Conservation (phyloP, 2,888 invertebrate genomes). For the Glaucopsyche alexis region DNA sequence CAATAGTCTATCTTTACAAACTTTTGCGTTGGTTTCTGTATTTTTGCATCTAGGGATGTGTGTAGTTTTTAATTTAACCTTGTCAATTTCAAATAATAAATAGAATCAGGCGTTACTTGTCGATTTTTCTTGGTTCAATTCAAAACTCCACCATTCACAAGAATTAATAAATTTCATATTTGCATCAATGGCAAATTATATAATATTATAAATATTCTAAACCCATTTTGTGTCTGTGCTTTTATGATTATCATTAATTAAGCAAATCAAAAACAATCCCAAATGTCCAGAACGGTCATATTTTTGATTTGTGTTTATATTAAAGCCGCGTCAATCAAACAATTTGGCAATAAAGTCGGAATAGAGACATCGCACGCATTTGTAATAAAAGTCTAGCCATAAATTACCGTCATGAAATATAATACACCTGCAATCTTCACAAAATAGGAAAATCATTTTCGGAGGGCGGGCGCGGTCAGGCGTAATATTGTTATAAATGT, state of each 20-base stretch:
- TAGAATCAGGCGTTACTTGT: no score
- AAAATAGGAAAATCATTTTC: conserved; percentile 80
- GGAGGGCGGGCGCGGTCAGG: conserved; percentile 77
- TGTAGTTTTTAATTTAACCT: background rate
- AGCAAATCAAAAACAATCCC: background rate
- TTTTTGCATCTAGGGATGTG: background rate
- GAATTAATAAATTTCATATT: background rate
- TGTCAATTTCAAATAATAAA: no score
- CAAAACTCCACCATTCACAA: background rate
- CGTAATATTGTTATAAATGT: conserved; percentile 80
- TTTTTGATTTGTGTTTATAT: conserved; percentile 51
- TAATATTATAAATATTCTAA: no score
- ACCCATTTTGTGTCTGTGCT: no score
- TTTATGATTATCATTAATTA: background rate
- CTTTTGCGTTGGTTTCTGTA: conserved; percentile 17
- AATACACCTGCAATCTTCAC: conserved; percentile 80
- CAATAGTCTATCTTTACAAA: conserved; percentile 33
- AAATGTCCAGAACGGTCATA: background rate
- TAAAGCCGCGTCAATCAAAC: conserved; percentile 71
- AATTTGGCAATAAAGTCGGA: conserved; percentile 74
- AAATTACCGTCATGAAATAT: conserved; percentile 80
- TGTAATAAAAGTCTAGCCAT: conserved; percentile 79
- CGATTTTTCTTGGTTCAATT: background rate
- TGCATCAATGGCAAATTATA: no score
- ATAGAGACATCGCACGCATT: conserved; percentile 80